These are phyloP conservation scores for Uloborus diversus DNA, from an alignment of 1,140 invertebrate genomes.

Conservation along the genomic window DNA sequence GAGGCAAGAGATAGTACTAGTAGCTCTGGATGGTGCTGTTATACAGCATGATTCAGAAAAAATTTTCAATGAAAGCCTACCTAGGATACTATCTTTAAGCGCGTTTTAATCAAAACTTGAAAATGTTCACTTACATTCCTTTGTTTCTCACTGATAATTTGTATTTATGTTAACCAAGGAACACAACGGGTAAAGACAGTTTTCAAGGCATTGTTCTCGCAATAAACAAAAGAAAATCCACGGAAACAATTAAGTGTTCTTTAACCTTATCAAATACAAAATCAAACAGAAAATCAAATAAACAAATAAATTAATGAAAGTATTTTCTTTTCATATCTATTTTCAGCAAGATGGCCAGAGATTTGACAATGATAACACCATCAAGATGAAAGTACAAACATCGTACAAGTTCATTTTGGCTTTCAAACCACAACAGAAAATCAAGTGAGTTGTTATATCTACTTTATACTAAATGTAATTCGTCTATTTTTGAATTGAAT, in stretches of 20 bases:
- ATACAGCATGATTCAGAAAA: too few species aligned
- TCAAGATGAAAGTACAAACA: constrained; percentile 57
- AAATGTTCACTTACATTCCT: too few species aligned
- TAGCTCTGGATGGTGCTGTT: too few species aligned
- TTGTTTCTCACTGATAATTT: too few species aligned
- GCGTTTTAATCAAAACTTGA: too few species aligned
- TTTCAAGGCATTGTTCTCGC: neutral
- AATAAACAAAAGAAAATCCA: too few species aligned
- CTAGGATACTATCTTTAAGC: too few species aligned
- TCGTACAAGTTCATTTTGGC: constrained; percentile 55
- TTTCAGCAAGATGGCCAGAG: constrained; percentile 57
- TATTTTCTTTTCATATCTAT: neutral
- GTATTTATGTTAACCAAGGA: neutral
- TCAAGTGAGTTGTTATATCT: constrained; percentile 52
- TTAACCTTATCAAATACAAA: neutral
- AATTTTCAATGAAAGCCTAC: too few species aligned
- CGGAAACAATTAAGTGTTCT: too few species aligned
- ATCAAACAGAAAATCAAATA: neutral
- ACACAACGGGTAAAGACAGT: neutral
- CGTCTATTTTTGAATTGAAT: too few species aligned
- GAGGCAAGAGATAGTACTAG: too few species aligned
- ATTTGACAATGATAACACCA: constrained; percentile 56
- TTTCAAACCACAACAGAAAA: constrained; percentile 47
- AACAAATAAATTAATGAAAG: neutral
- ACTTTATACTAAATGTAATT: too few species aligned